Percentiles rank a stretch among this genome's conserved stretches.
Conservation (phyloP, 2,888 invertebrate species). For the Caenorhabditis angaria region DNA sequence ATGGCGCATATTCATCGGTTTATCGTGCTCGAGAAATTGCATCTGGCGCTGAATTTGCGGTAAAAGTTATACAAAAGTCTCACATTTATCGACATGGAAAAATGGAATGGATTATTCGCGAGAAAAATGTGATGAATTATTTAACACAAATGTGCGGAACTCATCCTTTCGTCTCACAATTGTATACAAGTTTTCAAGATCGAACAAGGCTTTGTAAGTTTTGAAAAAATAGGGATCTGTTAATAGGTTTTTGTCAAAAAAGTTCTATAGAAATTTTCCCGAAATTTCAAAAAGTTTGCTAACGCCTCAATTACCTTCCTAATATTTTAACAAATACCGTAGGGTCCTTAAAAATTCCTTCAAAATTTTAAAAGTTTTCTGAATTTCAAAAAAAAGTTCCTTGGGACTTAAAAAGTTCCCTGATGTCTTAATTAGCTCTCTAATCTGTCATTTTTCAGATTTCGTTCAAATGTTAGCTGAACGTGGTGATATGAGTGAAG, state of each 20-base stretch:
- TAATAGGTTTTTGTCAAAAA: too few relatives aligned
- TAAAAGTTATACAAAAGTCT: slow-evolving; percentile 43
- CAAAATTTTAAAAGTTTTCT: too few relatives aligned
- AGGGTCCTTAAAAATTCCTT: too few relatives aligned
- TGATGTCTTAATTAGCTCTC: too few relatives aligned
- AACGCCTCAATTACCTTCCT: too few relatives aligned
- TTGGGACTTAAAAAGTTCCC: too few relatives aligned
- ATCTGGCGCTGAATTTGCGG: slow-evolving; percentile 32
- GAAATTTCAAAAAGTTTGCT: too few relatives aligned
- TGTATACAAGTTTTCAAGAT: slow-evolving; percentile 97
- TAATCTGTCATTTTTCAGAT: slow-evolving; percentile 75
- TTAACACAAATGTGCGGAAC: slow-evolving; percentile 79
- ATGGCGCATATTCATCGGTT: slow-evolving; percentile 90
- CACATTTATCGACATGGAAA: slow-evolving; percentile 37
- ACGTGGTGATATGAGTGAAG: slow-evolving; percentile 90
- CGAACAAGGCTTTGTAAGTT: slow-evolving; percentile 75
- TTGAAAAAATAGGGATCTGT: too few relatives aligned
- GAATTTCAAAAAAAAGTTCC: too few relatives aligned
- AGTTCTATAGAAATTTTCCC: too few relatives aligned
- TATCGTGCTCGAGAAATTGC: slow-evolving; percentile 31
- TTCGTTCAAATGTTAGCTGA: slow-evolving; percentile 94
- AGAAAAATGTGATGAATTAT: slow-evolving; percentile 90
- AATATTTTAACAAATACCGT: too few relatives aligned
- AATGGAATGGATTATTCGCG: slow-evolving; percentile 85
- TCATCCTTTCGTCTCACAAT: slow-evolving; percentile 86